A percentile compares a stretch with the other conserved stretches of the same genome.
These are phyloP conservation scores for Nysson spinosus DNA, from an alignment of 2,888 invertebrate genomes.

Conservation along the genomic window DNA sequence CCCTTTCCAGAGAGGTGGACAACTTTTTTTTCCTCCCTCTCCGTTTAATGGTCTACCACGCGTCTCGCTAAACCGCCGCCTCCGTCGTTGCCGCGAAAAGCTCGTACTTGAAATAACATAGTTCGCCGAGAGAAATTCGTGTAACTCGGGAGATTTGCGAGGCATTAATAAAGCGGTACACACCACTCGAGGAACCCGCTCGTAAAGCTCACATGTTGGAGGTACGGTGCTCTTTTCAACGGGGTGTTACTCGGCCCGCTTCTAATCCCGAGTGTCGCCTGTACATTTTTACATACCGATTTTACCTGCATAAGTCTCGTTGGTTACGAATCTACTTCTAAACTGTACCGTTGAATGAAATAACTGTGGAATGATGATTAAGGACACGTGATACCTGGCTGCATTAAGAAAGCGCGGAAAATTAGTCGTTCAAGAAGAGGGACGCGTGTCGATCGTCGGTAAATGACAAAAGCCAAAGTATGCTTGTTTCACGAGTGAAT, in stretches of 20 bases:
- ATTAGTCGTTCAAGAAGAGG: no score
- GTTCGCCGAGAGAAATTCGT: conserved; percentile 47
- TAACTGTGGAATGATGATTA: neutral
- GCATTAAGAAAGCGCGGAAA: no score
- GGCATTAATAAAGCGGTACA: conserved; percentile 53
- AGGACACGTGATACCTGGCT: no score
- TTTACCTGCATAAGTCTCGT: no score
- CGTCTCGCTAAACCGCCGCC: conserved; percentile 2
- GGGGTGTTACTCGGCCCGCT: no score
- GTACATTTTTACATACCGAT: no score
- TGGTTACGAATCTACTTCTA: no score
- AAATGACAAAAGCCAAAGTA: neutral
- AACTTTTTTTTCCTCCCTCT: neutral
- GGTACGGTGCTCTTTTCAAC: no score
- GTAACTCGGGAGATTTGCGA: conserved; percentile 46
- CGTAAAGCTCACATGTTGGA: conserved; percentile 37
- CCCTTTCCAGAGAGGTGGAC: neutral
- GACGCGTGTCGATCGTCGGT: no score
- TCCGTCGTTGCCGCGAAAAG: no score
- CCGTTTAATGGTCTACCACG: conserved; percentile 5
- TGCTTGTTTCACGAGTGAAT: conserved; percentile 12
- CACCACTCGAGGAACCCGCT: conserved; percentile 36
- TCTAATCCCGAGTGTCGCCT: no score
- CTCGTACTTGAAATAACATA: conserved; percentile 41
- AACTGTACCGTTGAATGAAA: neutral